Evolutionary conservation across 2,113 vertebrate species (phyloP), one percentile per base, ranked within the genome.

Genomic region (Columba janthina): DNA sequence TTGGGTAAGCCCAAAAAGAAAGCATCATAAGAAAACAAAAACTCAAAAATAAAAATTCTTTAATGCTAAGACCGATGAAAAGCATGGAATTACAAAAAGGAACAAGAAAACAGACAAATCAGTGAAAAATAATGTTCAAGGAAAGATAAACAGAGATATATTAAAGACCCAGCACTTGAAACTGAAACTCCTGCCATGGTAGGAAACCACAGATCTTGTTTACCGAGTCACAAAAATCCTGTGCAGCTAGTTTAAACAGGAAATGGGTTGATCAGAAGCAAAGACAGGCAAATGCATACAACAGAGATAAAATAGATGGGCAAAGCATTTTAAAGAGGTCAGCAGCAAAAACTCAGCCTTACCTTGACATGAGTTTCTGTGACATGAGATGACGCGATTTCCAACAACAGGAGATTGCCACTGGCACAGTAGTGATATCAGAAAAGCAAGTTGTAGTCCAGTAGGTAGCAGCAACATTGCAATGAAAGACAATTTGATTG

Each of bases 181-280:
- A 82, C 70, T 61, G 44, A 84, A 94, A 73, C 61, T 94, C 15
- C 26, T 91, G 67, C 24, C 61, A 38, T 58, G 65, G 22, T 85
- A 85, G 76, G 58, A 95, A 97, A 92, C 95, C 95, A 89, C 89
- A 95, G 74, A 58, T 50, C 89, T 90, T 89, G 93, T 93, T 97
- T 95, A 94, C 84, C 19, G 1, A 91, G 81, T 61, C 79, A 78
- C 57, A 89, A 82, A 96, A 92, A 58, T 75, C 77, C 84, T 89
- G 77, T 79, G 58, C 62, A 69, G 26, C 70, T 85, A 76, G 84
- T 79, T 96, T 69, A 92, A 95, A 94, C 91, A 97, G 95, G 95
- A 97, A 97, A 87, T 71, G 53, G 86, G 61, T 53, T 77, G 94
- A 96, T 95, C 53, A 94, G 80, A 95, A 85, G 62, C 70, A 85